These are phyloP conservation scores for Drosophila mimetica DNA, from an alignment of 2,888 invertebrate genomes.

Conservation along the genomic window DNA sequence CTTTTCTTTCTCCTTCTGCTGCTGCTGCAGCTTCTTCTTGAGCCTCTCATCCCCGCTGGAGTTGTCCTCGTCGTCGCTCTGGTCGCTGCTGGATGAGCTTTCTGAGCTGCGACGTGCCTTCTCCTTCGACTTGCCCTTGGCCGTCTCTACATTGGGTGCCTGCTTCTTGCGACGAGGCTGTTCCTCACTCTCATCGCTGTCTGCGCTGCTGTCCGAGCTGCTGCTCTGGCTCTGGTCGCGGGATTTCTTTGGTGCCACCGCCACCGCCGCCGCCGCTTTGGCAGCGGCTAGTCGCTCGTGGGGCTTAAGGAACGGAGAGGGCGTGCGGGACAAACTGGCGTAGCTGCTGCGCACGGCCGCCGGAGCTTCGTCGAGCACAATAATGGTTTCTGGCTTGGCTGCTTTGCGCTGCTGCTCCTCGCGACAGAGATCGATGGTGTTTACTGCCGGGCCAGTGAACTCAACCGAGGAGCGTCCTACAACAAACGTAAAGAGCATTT, in stretches of 20 bases:
- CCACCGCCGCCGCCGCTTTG: conserved; percentile 34
- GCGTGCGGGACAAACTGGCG: conserved; percentile 92
- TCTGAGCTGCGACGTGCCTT: conserved; percentile 59
- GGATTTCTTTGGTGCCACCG: conserved; percentile 59
- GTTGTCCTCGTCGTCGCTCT: conserved; percentile 71
- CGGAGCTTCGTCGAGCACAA: conserved; percentile 32
- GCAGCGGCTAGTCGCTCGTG: conserved; percentile 80
- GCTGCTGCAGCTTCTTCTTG: conserved; percentile 45
- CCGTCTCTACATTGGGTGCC: conserved; percentile 40
- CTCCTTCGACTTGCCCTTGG: conserved; percentile 26
- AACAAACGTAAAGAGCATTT: neutral
- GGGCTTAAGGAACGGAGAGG: conserved; percentile 91
- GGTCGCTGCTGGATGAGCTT: conserved; percentile 72
- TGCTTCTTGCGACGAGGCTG: conserved; percentile 76
- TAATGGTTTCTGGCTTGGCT: conserved; percentile 43
- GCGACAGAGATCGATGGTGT: conserved; percentile 77
- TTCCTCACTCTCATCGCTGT: conserved; percentile 85
- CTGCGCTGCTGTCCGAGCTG: conserved; percentile 84
- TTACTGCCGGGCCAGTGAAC: conserved; percentile 72
- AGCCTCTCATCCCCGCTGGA: conserved; percentile 82
- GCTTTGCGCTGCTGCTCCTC: conserved; percentile 63
- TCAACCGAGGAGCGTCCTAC: conserved; percentile 78
- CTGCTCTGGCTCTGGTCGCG: conserved; percentile 63
- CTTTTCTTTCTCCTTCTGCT: conserved; percentile 32
- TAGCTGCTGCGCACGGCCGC: conserved; percentile 49